Percentiles rank a stretch among this genome's conserved stretches.
These are phyloP conservation scores for Oreochromis spilurus DNA, from an alignment of 2,113 vertebrate species.

Conservation along the genomic window DNA sequence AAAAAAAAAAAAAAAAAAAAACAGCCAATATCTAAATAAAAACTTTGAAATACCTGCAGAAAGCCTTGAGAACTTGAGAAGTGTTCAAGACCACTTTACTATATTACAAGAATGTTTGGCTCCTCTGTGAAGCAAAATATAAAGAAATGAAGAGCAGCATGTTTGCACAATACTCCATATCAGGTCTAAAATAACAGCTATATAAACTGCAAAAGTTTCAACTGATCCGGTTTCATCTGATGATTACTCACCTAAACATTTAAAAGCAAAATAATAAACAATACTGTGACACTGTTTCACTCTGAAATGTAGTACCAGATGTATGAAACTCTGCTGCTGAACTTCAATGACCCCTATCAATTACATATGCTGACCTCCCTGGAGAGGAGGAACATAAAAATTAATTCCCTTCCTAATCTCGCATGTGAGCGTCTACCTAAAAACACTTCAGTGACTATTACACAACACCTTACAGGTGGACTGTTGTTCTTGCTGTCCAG, in stretches of 20 bases:
- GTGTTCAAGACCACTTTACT: not conserved
- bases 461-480: slow-evolving; percentile 1
- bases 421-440: not conserved
- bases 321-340: not conserved
- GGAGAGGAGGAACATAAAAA: slow-evolving; percentile 5
- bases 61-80: not conserved
- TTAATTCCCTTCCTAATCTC: not conserved
- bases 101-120: not conserved
- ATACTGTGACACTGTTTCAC: not conserved
- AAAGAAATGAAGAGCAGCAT: not conserved
- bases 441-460: not conserved
- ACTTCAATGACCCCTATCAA: slow-evolving; percentile 1
- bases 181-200: not conserved
- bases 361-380: not conserved
- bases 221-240: not conserved
- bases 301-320: not conserved
- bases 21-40: not conserved
- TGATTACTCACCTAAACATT: not conserved
- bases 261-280: not conserved
- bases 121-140: not conserved
- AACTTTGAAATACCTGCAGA: not conserved
- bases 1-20: no score
- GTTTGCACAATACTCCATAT: not conserved
- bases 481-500: not conserved
- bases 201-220: not conserved